phyloP scores from a whole-genome alignment of 2,797 vertebrate species.

The Phataginus tricuspis region DNA sequence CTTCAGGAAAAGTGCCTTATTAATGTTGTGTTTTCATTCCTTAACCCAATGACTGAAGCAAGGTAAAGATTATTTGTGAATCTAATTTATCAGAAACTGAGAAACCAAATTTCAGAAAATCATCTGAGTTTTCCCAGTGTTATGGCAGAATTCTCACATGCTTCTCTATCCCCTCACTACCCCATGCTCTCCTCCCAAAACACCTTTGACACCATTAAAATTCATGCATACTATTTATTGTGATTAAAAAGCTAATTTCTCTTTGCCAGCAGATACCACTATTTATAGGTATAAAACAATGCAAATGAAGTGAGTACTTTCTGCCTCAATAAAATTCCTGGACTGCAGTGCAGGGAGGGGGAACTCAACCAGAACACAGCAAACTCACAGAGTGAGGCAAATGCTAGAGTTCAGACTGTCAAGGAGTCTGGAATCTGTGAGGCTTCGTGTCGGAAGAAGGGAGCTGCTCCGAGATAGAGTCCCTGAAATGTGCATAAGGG shows the following conservation, averaged over 20 bases:
- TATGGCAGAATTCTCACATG: not conserved
- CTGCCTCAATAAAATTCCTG: not conserved
- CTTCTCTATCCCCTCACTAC: not conserved
- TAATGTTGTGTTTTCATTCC: not conserved
- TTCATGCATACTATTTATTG: not conserved
- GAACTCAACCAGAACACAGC: not conserved
- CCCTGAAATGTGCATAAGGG: not conserved
- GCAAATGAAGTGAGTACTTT: not conserved
- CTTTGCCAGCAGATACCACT: not conserved
- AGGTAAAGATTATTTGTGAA: not conserved
- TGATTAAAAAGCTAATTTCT: not conserved
- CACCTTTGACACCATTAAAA: not conserved
- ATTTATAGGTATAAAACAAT: not conserved
- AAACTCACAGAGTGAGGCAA: not conserved
- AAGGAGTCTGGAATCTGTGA: not conserved
- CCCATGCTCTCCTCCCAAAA: accelerated
- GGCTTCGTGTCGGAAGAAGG: not conserved
- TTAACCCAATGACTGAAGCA: not conserved
- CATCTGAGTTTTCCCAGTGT: not conserved
- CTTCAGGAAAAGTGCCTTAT: not conserved
- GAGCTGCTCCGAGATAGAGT: not conserved
- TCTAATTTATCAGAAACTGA: constrained; percentile 2
- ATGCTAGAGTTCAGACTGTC: not conserved
- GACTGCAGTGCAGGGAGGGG: not conserved
- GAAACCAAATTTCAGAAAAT: constrained; percentile 12